phyloP scores from a whole-genome alignment of 2,888 invertebrate species.

The Cotesia congregata region DNA sequence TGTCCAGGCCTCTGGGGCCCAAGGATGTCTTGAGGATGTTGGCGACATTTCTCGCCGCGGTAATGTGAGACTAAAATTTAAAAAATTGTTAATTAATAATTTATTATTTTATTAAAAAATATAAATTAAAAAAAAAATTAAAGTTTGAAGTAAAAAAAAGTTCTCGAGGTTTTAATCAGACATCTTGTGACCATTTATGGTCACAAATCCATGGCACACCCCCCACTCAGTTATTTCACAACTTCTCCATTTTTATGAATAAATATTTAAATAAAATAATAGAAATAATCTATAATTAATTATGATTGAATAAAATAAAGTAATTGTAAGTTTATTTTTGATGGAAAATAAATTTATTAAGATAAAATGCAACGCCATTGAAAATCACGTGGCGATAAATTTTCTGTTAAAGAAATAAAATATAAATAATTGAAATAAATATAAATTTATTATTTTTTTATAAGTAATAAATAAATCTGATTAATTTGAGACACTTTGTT shows the following conservation, averaged over 20 bases:
- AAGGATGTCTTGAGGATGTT: constrained; percentile 91
- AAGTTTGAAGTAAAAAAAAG: neutral
- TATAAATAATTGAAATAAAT: neutral
- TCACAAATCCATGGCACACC: neutral
- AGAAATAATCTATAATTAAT: neutral
- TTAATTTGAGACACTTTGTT: neutral
- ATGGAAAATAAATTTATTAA: constrained; percentile 31
- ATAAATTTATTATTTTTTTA: neutral
- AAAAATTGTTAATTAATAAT: constrained; percentile 46
- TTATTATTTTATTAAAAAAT: constrained; percentile 33
- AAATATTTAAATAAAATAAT: neutral
- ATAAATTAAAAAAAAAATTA: neutral
- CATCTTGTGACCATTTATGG: constrained; percentile 26
- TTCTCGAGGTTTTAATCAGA: neutral
- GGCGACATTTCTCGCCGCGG: constrained; percentile 95
- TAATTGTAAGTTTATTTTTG: neutral
- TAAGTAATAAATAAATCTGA: neutral
- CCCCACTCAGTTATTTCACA: neutral
- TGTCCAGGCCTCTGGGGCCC: constrained; percentile 97
- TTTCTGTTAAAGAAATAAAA: neutral
- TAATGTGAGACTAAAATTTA: constrained; percentile 90
- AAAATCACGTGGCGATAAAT: constrained; percentile 35
- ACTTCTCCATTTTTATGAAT: neutral
- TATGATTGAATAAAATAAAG: neutral
- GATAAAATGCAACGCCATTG: constrained; percentile 13